phyloP scores from a whole-genome alignment of 2,888 invertebrate species.

The Mesoligia furuncula region DNA sequence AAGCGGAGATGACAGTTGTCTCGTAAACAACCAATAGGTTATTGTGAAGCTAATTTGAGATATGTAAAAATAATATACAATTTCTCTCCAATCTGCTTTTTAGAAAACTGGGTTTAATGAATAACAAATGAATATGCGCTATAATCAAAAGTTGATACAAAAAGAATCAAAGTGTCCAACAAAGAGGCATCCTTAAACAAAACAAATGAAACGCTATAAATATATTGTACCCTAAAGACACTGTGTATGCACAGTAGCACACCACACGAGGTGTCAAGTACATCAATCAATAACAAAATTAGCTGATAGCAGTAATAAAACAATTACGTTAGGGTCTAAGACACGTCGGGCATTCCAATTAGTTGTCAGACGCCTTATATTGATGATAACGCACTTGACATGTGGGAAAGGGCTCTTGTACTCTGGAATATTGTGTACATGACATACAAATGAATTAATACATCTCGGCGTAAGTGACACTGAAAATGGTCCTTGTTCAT shows the following conservation, averaged over 20 bases:
- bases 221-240: conserved; percentile 3
- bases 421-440: conserved; percentile 11
- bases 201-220: conserved; percentile 40
- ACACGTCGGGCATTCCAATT: conserved; percentile 56
- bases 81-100: neutral
- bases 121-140: neutral
- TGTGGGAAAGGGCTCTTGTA: conserved; percentile 37
- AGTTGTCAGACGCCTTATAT: conserved; percentile 28
- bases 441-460: conserved; percentile 7
- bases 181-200: conserved; percentile 28
- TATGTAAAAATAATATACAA: neutral
- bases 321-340: conserved; percentile 51
- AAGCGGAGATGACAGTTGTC: neutral
- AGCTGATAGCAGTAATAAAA: conserved; percentile 59
- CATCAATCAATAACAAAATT: conserved; percentile 59
- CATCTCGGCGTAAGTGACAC: neutral
- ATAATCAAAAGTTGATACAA: neutral
- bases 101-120: no score
- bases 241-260: conserved; percentile 36
- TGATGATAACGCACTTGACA: conserved; percentile 47
- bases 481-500: neutral
- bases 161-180: neutral
- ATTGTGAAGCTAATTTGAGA: neutral
- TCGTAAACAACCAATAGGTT: neutral
- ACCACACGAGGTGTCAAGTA: conserved; percentile 44